A percentile compares a stretch with the other conserved stretches of the same genome.
Evolutionary conservation across 1,140 invertebrate genomes (phyloP).

Genomic region (Drosophila ercepeae): DNA sequence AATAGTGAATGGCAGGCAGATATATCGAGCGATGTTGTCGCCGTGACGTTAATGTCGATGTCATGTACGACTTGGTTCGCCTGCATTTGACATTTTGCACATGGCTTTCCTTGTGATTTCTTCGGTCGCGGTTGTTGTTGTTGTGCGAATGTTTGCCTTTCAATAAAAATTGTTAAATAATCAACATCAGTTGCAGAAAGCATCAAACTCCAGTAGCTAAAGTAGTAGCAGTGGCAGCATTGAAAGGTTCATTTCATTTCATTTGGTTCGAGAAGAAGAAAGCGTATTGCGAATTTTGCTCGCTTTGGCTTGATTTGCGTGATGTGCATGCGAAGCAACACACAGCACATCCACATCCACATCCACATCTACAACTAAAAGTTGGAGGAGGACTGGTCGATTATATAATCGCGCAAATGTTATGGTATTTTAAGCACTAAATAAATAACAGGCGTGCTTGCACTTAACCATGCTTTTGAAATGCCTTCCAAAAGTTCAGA

Average conservation of each 20-base stretch:
- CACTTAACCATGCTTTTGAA: slow-evolving; percentile 36
- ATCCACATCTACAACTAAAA: slow-evolving; percentile 30
- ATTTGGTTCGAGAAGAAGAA: slow-evolving; percentile 56
- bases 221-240: slow-evolving; percentile 29
- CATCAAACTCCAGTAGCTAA: slow-evolving; percentile 22
- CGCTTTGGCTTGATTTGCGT: slow-evolving; percentile 73
- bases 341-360: no score
- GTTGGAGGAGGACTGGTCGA: slow-evolving; percentile 5
- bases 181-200: slow-evolving; percentile 47
- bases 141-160: slow-evolving; percentile 65
- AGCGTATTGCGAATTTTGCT: slow-evolving; percentile 68
- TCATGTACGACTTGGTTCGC: slow-evolving; percentile 52
- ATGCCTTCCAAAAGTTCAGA: slow-evolving; percentile 61
- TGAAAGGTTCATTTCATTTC: slow-evolving; percentile 69
- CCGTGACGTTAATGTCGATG: slow-evolving; percentile 73
- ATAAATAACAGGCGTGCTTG: slow-evolving; percentile 70
- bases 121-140: slow-evolving; percentile 54
- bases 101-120: slow-evolving; percentile 72
- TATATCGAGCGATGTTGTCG: slow-evolving; percentile 46
- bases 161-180: slow-evolving; percentile 81
- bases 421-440: slow-evolving; percentile 79
- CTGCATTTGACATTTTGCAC: slow-evolving; percentile 79
- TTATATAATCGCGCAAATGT: slow-evolving; percentile 75
- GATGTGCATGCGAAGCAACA: slow-evolving; percentile 66
- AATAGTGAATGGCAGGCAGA: slow-evolving; percentile 44